Percentiles rank a stretch among this genome's conserved stretches.
Evolutionary conservation across 2,113 vertebrate species (phyloP).

Genomic region (pig (Sus scrofa)): T2T-Sscrofa CM000820.6:81219001-81219500

Average conservation of each 20-base stretch:
- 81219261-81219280: neutral
- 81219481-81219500: neutral
- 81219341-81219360: neutral
- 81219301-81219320: neutral
- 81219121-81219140: neutral
- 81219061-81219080: neutral
- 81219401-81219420: neutral
- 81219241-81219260: neutral
- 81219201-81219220: neutral
- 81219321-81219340: neutral
- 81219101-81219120: neutral
- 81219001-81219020: neutral
- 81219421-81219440: neutral
- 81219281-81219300: neutral
- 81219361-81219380: neutral
- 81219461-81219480: neutral
- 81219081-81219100: neutral
- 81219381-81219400: neutral
- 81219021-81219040: neutral
- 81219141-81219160: no score
- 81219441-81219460: neutral
- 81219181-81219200: neutral
- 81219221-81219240: neutral
- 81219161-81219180: no score
- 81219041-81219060: neutral